Evolutionary conservation across 2,888 invertebrate genomes (phyloP), one percentile per base, ranked within the genome.

Genomic region (Cyaniris semiargus): DNA sequence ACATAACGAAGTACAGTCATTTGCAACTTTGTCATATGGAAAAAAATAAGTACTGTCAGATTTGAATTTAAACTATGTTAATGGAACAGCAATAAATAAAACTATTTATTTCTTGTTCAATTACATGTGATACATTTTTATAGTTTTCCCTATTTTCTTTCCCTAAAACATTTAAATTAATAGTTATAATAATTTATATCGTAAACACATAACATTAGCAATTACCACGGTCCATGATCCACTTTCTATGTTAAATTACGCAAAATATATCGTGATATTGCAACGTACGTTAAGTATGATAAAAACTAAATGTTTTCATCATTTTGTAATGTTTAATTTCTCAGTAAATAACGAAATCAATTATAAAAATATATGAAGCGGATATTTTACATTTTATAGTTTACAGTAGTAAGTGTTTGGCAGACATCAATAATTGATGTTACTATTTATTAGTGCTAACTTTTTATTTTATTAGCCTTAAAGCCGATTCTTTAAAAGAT

Each of bases 101-200:
- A 60, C 75, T 23, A 78, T 78, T 76, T 75, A 75, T 79, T 82
- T 79, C 80, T 78, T 80, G 80, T 83, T 85, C 23, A 66, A 8
- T 58, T 56, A n/a, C 21, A 21, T 27, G 4, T 27, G 21, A 23
- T 23, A 66, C 60, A 4, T 66, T 66, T 23, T 23, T 27, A n/a
- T 27, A 27, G 4, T 3, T 27, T 13, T 21, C 5, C 3, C 23
- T 5, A 15, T 66, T 66, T 66, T 27, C 66, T 66, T 66, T 66
- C 6, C 0, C 4, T 15, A 66, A 13, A 27, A 66, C 3, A 27
- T 44, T 44, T 6, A 21, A 44, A 71, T 34, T 34, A 71, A 21
- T 72, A 15, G 8, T 2, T 72, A 44, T 23, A 44, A 21, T 21
- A 8, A 27, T 3, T 71, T 71, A 44, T 44, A n/a, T 8, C 18